A percentile compares a stretch with the other conserved stretches of the same genome.
Conservation (phyloP, 2,113 vertebrate species). For the Muscicapa adusta region DNA sequence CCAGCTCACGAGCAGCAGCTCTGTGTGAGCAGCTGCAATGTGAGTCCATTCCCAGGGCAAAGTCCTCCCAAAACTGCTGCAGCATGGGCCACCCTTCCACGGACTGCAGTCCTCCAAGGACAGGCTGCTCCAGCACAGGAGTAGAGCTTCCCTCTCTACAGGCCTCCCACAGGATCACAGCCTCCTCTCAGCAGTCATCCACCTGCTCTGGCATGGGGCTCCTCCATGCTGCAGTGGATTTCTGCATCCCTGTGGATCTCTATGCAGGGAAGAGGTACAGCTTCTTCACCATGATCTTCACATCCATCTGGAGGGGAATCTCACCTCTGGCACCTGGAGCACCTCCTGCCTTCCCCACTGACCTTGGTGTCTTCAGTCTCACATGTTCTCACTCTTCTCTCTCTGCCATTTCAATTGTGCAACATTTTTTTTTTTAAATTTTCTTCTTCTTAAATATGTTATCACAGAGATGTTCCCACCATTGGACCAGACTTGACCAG, state of each 20-base stretch:
- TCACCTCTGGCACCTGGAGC: background rate
- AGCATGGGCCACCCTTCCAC: background rate
- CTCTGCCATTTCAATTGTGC: accelerated
- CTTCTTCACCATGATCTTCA: background rate
- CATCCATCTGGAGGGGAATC: background rate
- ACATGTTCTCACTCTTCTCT: background rate
- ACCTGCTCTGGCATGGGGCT: too few species aligned
- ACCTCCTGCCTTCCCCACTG: background rate
- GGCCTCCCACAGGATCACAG: background rate
- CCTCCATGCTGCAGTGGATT: background rate
- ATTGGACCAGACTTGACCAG: background rate
- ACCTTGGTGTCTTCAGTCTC: background rate
- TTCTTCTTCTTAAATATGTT: background rate
- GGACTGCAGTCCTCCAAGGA: too few species aligned
- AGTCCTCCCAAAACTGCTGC: background rate
- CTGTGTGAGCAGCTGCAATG: background rate
- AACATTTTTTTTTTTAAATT: background rate
- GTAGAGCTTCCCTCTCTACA: background rate
- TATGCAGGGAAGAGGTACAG: background rate
- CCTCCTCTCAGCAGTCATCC: too few species aligned
- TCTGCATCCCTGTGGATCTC: accelerated
- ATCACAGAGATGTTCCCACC: background rate
- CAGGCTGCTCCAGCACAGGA: background rate
- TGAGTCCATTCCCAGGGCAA: background rate
- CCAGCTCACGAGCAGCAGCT: background rate